Evolutionary conservation across 30 jellyfish, hydroid and myxozoan species (phyloP), one percentile per base, ranked within the genome.

Genomic region (Clytia hemisphaerica): DNA sequence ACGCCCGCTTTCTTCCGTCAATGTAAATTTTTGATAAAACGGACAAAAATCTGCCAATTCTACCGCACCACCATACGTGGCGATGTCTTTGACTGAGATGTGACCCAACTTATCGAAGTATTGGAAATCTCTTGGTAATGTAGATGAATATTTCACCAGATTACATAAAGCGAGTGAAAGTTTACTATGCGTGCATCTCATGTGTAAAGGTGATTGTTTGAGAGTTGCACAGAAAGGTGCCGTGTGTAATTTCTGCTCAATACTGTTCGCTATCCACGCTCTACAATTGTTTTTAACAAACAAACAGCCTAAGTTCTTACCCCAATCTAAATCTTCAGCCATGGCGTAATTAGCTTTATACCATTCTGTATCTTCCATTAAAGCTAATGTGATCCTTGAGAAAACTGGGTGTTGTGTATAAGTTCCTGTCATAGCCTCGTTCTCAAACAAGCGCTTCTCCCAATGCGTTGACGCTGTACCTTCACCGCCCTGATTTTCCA

Each of bases 351-450:
- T 73, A 7, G 96, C 96, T 77, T 72, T 85, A 60, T 85, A 85
- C 96, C 96, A 85, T 18, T 93, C 96, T 25, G 96, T 85, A 50
- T 85, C 96, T 57, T 85, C 96, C 96, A 85, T 85, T 47, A 85
- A 63, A 35, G 96, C 96, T 14, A 85, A 61, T 4, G 96, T 77
- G 21, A 85, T 73, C 45, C 92, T 64, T 27, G 93, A 77, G 37
- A 85, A 85, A 47, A 85, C 96, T 10, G 96, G 96, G 49, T 85
- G 96, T 49, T 85, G 96, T 18, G 96, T 85, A 59, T 85, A 85
- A 1, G 96, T 85, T 27, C 96, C 96, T 6, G 96, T 85, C 96
- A 85, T 85, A 7, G 96, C 96, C 46, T 85, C 96, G 58, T 85
- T 85, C 37, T 85, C 96, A 42, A 85, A 85, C 48, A 85, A 75